A percentile compares a stretch with the other conserved stretches of the same genome.
Evolutionary conservation across 1,140 invertebrate species (phyloP).

Genomic region (Tetramorium parvispinum): DNA sequence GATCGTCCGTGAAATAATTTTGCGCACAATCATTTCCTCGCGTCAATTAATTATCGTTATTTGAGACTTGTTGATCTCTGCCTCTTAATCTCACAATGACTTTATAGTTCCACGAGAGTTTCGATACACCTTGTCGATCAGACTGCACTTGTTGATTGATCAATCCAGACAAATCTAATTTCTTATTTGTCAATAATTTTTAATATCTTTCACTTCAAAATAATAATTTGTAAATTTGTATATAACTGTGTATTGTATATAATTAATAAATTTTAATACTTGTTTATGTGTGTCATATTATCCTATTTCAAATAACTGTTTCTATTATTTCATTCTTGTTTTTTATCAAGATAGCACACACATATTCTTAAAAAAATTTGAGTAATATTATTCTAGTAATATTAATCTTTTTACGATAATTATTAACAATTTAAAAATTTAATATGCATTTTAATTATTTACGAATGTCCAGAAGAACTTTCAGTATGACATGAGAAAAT

Average conservation of each 20-base stretch:
- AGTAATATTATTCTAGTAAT: neutral
- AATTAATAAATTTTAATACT: neutral
- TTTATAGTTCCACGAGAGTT: neutral
- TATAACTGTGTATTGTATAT: neutral
- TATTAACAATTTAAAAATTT: neutral
- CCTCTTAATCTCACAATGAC: slow-evolving; percentile 26
- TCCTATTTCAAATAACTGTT: neutral
- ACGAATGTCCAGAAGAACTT: neutral
- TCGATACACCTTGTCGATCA: neutral
- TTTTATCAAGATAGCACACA: neutral
- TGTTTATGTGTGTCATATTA: neutral
- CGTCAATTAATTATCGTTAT: slow-evolving; percentile 49
- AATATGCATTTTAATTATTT: neutral
- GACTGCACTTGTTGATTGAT: slow-evolving; percentile 4
- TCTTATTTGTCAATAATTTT: neutral
- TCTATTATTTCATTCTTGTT: neutral
- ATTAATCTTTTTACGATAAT: neutral
- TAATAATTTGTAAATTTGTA: neutral
- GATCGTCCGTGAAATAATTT: slow-evolving; percentile 18
- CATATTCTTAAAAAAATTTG: neutral
- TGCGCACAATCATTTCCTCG: slow-evolving; percentile 12
- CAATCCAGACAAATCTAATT: neutral
- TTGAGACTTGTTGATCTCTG: slow-evolving; percentile 43
- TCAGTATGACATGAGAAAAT: neutral
- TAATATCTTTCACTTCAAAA: neutral